A percentile compares a stretch with the other conserved stretches of the same genome.
phyloP scores from a whole-genome alignment of 2,888 invertebrate genomes.

The Entomobrya multifasciata region DNA sequence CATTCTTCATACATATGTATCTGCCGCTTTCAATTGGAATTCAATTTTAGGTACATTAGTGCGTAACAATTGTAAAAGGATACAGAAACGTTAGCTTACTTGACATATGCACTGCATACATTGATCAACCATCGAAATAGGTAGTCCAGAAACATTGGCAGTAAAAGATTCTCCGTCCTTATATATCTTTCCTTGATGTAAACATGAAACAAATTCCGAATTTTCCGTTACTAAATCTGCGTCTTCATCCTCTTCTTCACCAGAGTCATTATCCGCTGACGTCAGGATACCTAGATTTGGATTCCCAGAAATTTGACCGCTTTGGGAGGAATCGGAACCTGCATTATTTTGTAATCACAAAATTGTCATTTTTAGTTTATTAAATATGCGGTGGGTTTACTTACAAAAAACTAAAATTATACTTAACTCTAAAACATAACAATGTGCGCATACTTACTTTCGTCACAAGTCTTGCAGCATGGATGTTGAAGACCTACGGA shows the following conservation, averaged over 20 bases:
- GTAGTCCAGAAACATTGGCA: conserved; percentile 81
- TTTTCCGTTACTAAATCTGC: conserved; percentile 71
- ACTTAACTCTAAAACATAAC: not conserved
- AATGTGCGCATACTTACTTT: conserved; percentile 56
- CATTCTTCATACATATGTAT: too few species aligned
- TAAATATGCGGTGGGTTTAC: not conserved
- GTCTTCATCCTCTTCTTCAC: conserved; percentile 74
- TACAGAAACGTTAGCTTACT: too few species aligned
- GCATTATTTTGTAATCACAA: not conserved
- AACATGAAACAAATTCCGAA: conserved; percentile 80
- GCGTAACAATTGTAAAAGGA: too few species aligned
- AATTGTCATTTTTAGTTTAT: not conserved
- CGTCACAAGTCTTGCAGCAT: conserved; percentile 76
- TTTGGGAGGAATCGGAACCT: conserved; percentile 73
- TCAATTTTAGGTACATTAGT: too few species aligned
- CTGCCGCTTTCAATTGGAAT: too few species aligned
- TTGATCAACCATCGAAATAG: conserved; percentile 80
- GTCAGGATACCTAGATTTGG: conserved; percentile 54
- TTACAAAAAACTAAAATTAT: not conserved
- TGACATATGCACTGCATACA: conserved; percentile 82
- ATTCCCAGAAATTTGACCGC: conserved; percentile 59
- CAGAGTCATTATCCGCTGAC: conserved; percentile 58
- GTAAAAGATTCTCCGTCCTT: conserved; percentile 81
- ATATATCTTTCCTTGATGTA: conserved; percentile 81
- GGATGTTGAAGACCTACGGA: conserved; percentile 69